phyloP scores from a whole-genome alignment of 2,113 vertebrate species.

The Caretta caretta region DNA sequence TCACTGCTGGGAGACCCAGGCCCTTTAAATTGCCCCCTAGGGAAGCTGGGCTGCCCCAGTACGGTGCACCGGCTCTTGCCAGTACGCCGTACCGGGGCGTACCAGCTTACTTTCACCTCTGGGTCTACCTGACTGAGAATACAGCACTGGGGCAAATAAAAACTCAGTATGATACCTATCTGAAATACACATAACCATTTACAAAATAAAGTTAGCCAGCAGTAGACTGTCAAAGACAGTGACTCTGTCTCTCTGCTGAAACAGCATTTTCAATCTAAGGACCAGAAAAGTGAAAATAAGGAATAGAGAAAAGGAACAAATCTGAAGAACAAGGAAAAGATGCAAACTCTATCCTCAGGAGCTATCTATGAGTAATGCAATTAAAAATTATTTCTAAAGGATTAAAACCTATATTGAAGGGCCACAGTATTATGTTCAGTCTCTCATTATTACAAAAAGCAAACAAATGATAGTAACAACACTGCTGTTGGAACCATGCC shows the following conservation, averaged over 20 bases:
- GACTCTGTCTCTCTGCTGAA: neutral
- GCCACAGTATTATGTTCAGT: neutral
- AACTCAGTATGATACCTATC: neutral
- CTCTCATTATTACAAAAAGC: neutral
- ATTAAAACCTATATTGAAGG: neutral
- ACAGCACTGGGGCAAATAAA: neutral
- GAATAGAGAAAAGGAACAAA: neutral
- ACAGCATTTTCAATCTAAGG: neutral
- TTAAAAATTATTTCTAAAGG: neutral
- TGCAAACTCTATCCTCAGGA: neutral
- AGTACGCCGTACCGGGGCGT: too few species aligned
- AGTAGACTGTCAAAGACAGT: neutral
- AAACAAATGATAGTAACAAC: neutral
- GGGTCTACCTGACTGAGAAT: neutral
- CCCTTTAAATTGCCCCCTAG: too few species aligned
- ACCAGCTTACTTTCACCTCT: too few species aligned
- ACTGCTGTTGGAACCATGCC: accelerated
- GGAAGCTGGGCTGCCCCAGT: too few species aligned
- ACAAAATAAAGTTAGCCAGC: neutral
- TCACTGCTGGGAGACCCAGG: too few species aligned
- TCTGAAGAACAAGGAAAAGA: neutral
- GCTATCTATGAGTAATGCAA: neutral
- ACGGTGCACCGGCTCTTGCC: too few species aligned
- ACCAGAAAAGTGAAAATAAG: neutral
- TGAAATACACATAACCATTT: neutral